phyloP scores from a whole-genome alignment of 2,113 vertebrate species.

The Perca flavescens region DNA sequence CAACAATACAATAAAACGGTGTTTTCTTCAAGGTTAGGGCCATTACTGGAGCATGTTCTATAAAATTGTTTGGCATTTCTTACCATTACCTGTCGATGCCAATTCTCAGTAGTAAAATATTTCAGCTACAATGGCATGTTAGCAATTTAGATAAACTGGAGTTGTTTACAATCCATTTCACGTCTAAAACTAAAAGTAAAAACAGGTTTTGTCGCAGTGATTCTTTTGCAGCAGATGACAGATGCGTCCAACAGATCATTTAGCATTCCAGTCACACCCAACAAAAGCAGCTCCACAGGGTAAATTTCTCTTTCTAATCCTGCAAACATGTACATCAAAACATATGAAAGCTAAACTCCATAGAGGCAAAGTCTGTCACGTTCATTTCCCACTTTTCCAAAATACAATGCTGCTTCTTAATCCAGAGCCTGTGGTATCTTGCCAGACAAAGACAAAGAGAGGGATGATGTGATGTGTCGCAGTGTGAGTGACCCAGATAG shows the following conservation, averaged over 20 bases:
- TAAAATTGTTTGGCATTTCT: background rate
- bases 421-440: background rate
- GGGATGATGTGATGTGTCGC: background rate
- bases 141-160: background rate
- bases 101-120: background rate
- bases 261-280: conserved; percentile 39
- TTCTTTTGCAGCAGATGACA: conserved; percentile 22
- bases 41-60: background rate
- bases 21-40: background rate
- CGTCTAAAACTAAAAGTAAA: conserved; percentile 5
- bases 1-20: too few relatives aligned
- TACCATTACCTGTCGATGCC: too few relatives aligned
- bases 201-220: conserved; percentile 13
- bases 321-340: background rate
- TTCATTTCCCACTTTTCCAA: background rate
- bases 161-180: conserved; percentile 19
- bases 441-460: conserved; percentile 5
- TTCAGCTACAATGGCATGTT: background rate
- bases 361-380: background rate
- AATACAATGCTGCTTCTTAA: background rate
- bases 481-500: background rate
- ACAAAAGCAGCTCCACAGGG: conserved; percentile 5
- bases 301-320: too few relatives aligned
- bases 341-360: background rate
- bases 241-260: background rate